Evolutionary conservation across 2,888 invertebrate species (phyloP).

Genomic region (Lottia scabra): DNA sequence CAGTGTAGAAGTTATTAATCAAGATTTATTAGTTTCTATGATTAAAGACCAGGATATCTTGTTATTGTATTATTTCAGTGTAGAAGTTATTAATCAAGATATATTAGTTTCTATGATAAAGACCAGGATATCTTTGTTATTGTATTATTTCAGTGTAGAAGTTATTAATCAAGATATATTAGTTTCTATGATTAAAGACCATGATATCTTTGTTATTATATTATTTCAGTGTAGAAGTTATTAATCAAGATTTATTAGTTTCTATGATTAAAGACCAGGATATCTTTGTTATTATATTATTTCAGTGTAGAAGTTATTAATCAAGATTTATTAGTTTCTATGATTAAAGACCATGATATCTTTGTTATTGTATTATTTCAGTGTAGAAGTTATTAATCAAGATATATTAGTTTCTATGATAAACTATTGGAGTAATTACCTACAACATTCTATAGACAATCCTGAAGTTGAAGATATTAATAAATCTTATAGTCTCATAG

Average conservation of each 20-base stretch:
- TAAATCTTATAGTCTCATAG: neutral
- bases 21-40: no score
- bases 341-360: no score
- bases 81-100: neutral
- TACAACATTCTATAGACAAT: neutral
- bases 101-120: neutral
- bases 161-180: neutral
- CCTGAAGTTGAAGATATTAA: neutral
- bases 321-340: no score
- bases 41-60: no score
- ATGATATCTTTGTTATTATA: no score
- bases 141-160: neutral
- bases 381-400: neutral
- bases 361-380: neutral
- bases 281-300: no score
- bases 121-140: no score
- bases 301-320: no score
- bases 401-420: neutral
- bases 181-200: neutral
- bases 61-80: neutral
- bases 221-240: neutral
- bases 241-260: no score
- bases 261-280: no score
- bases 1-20: no score
- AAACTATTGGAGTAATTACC: neutral